Evolutionary conservation across 1,140 invertebrate genomes (phyloP), one percentile per base, ranked within the genome.

Genomic region (Drosophila mojavensis): DNA sequence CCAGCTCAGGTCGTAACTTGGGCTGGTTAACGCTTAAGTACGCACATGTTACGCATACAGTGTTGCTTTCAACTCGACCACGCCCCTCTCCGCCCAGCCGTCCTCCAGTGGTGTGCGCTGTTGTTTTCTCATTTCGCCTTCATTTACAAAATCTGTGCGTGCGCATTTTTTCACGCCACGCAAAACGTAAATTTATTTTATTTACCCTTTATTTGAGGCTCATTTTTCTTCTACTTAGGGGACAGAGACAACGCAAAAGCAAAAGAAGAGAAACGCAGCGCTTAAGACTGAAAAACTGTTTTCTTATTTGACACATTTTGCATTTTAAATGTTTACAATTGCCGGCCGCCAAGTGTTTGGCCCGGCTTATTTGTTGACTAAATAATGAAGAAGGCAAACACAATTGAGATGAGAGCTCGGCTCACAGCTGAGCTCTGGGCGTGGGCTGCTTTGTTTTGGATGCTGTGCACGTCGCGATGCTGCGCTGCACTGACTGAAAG

Each of bases 61-160:
- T 48, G 13, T 50, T 11, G 36, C 36, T 39, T 39, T 39, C 10
- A 39, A 13, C 11, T 39, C 15, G 0, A 26, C n/a, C 43, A 30
- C 43, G 9, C 39, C 24, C 13, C 3, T 7, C 0, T 28, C 28
- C 20, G 20, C 20, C 20, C 13, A 1, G n/a, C 3, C 1, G 17
- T 1, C 17, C 7, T 53, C 0, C 28, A 30, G 28, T 5, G 28
- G 33, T 30, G 7, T 20, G 39, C 53, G 50, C 33, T 33, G 33
- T 50, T 54, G 30, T 54, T 70, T 43, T 75, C 60, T 76, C 50
- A 41, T 64, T 70, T 71, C 24, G 65, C 39, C 79, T 86, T 85
- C 82, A 88, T 83, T 86, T 82, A 86, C 83, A 86, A 86, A 86
- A 89, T 88, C 79, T 72, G 76, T 79, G 83, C 83, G 83, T 88